phyloP scores from a whole-genome alignment of 2,113 vertebrate species.

The Tachuris rubrigastra region DNA sequence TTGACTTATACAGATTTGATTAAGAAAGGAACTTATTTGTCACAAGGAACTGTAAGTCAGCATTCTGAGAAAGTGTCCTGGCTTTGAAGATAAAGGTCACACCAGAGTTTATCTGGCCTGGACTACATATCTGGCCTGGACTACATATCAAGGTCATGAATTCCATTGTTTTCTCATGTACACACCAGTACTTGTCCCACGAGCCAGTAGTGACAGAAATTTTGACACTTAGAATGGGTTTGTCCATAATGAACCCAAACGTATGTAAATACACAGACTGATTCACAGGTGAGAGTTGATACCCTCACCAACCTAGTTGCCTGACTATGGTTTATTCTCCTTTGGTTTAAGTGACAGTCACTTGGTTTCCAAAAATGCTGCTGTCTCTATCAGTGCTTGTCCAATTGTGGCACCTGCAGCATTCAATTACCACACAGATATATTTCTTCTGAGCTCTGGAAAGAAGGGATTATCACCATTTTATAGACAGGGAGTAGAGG shows the following conservation, averaged over 20 bases:
- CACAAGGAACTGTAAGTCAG: fast-evolving
- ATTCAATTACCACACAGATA: not conserved
- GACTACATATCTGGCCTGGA: not conserved
- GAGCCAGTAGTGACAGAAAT: not conserved
- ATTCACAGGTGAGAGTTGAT: not conserved
- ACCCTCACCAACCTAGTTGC: not conserved
- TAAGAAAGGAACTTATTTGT: not conserved
- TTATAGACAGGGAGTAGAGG: not conserved
- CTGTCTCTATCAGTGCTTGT: not conserved
- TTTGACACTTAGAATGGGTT: not conserved
- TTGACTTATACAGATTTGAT: not conserved
- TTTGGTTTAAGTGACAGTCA: not conserved
- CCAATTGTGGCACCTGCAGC: not conserved
- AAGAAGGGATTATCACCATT: not conserved
- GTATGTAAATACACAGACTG: not conserved
- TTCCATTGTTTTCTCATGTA: not conserved
- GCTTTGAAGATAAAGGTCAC: not conserved
- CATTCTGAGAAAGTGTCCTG: not conserved
- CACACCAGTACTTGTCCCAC: not conserved
- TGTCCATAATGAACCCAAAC: not conserved
- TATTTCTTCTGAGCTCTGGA: not conserved
- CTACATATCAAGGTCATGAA: not conserved
- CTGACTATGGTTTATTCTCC: not conserved
- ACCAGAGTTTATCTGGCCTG: not conserved
- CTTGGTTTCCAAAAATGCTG: not conserved